Conservation (phyloP, 2,113 vertebrate genomes). For the Seriola rivoliana region DNA sequence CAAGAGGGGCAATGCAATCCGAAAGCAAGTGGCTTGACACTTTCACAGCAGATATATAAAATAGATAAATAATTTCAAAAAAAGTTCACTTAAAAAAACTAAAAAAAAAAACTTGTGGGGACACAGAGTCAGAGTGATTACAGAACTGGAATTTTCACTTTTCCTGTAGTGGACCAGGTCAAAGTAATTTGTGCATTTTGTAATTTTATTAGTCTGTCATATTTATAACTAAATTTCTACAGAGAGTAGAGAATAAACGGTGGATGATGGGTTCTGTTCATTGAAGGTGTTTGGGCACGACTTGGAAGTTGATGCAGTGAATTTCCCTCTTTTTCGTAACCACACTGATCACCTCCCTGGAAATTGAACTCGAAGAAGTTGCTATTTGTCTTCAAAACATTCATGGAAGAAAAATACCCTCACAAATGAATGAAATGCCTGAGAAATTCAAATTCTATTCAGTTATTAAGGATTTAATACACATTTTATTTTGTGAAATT, state of each 20-base stretch:
- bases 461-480: not conserved
- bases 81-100: not conserved
- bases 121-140: not conserved
- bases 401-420: not conserved
- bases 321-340: not conserved
- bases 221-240: not conserved
- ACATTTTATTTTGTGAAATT: not conserved
- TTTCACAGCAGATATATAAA: not conserved
- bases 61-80: not conserved
- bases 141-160: not conserved
- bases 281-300: not conserved
- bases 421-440: not conserved
- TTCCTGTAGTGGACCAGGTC: not conserved
- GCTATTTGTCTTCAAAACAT: not conserved
- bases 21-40: not conserved
- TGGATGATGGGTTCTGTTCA: not conserved
- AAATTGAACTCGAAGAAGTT: not conserved
- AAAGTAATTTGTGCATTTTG: not conserved
- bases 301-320: not conserved
- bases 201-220: conserved; percentile 5
- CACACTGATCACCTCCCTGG: not conserved
- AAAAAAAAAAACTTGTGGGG: not conserved
- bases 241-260: not conserved
- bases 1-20: not conserved
- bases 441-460: not conserved